phyloP scores from a whole-genome alignment of 2,797 vertebrate genomes.

The Eulemur coronatus region DNA sequence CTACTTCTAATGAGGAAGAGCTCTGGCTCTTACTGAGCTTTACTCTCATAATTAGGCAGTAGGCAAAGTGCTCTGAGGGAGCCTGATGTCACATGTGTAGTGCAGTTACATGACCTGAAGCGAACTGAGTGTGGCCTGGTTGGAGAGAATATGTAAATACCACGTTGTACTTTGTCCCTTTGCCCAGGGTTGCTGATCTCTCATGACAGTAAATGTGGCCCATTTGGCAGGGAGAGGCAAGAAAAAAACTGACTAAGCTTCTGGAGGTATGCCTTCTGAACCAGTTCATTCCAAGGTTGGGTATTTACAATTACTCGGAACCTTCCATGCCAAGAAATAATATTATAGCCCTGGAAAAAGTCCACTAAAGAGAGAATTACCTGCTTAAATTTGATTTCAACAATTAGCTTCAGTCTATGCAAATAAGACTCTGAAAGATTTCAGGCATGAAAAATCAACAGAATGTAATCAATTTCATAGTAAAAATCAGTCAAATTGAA shows the following conservation, averaged over 20 bases:
- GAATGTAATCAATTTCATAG: not conserved
- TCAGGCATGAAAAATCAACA: not conserved
- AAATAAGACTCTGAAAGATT: conserved; percentile 28
- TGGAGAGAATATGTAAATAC: not conserved
- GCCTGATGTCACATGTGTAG: not conserved
- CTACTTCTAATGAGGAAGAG: not conserved
- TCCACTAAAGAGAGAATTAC: not conserved
- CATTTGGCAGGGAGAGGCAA: not conserved
- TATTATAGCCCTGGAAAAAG: not conserved
- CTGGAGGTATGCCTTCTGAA: not conserved
- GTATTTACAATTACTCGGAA: not conserved
- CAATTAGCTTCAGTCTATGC: not conserved
- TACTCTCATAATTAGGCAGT: not conserved
- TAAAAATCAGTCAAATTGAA: not conserved
- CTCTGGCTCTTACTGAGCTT: conserved; percentile 3
- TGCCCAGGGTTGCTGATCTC: not conserved
- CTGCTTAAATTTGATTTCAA: not conserved
- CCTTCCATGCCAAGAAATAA: not conserved
- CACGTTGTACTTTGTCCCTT: not conserved
- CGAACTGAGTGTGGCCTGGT: not conserved
- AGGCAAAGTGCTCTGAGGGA: not conserved
- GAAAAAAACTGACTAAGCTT: not conserved
- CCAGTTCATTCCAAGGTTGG: not conserved
- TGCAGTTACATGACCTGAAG: conserved; percentile 11
- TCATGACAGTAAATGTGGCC: not conserved